A percentile compares a stretch with the other conserved stretches of the same genome.
Evolutionary conservation across 2,113 vertebrate species (phyloP).

Genomic region (Poecilia latipinna): DNA sequence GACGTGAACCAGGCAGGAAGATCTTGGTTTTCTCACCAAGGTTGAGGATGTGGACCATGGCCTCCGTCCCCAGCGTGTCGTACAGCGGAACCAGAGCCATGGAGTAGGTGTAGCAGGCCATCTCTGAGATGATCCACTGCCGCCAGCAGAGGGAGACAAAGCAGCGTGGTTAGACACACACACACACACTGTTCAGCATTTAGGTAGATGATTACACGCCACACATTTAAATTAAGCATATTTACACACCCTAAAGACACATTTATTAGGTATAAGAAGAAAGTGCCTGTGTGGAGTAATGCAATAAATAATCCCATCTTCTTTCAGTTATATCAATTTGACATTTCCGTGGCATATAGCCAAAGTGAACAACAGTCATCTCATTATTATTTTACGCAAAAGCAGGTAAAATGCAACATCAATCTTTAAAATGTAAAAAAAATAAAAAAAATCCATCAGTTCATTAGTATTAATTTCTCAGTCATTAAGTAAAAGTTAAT

Average conservation of each 20-base stretch:
- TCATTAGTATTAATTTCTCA: not conserved
- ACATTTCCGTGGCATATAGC: not conserved
- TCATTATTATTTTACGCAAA: not conserved
- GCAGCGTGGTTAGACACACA: constrained; percentile 27
- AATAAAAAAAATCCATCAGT: not conserved
- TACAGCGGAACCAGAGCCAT: constrained; percentile 84
- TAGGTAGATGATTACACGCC: not conserved
- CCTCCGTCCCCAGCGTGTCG: constrained; percentile 81
- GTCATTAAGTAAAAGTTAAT: not conserved
- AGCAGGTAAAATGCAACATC: not conserved
- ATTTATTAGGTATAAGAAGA: no score
- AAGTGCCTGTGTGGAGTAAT: no score
- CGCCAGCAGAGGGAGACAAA: constrained; percentile 80
- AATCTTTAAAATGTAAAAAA: no score
- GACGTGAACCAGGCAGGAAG: not conserved
- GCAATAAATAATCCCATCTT: no score
- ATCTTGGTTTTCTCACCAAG: constrained; percentile 67
- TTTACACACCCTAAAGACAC: no score
- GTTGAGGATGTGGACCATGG: constrained; percentile 82
- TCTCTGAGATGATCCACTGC: constrained; percentile 82
- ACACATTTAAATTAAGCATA: no score
- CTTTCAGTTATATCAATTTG: not conserved
- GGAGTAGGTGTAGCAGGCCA: constrained; percentile 83
- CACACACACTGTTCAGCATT: not conserved
- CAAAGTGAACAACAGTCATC: not conserved